These are phyloP conservation scores for Conistra vaccinii DNA, from an alignment of 2,888 invertebrate genomes.

Conservation along the genomic window DNA sequence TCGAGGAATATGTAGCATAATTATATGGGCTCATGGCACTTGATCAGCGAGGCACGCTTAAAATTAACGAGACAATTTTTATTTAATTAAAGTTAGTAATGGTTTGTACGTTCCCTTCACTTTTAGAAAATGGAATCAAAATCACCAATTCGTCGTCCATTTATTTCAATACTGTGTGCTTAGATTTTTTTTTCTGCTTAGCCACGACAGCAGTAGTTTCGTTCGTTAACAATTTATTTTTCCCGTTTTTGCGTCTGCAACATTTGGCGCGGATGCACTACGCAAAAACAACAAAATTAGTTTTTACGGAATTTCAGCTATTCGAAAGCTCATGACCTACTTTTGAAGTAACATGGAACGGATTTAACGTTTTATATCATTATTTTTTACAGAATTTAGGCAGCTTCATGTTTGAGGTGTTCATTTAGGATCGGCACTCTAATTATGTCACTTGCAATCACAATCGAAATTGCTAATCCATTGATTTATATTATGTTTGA, in stretches of 20 bases:
- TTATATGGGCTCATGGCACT: not conserved
- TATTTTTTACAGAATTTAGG: not conserved
- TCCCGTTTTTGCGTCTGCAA: slow-evolving; percentile 16
- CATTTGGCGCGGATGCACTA: slow-evolving; percentile 18
- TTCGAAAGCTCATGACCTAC: slow-evolving; percentile 39
- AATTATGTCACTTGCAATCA: no score
- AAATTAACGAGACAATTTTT: not conserved
- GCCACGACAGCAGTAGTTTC: not conserved
- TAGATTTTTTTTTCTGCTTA: not conserved
- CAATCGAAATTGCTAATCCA: no score
- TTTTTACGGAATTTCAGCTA: slow-evolving; percentile 55
- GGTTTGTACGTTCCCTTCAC: not conserved
- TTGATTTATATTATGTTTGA: no score
- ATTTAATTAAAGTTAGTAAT: not conserved
- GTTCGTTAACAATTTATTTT: slow-evolving; percentile 1
- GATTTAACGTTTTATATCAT: slow-evolving; percentile 22
- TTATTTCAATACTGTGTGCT: not conserved
- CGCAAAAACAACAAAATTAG: slow-evolving; percentile 38
- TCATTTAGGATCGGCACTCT: not conserved
- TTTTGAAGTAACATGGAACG: slow-evolving; percentile 19
- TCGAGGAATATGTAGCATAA: not conserved
- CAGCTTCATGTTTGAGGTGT: not conserved
- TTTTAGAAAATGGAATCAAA: not conserved
- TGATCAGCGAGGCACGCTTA: not conserved
- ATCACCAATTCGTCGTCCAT: no score